Evolutionary conservation across 1,140 invertebrate species (phyloP).

Genomic region (Diploscapter pachys): DNA sequence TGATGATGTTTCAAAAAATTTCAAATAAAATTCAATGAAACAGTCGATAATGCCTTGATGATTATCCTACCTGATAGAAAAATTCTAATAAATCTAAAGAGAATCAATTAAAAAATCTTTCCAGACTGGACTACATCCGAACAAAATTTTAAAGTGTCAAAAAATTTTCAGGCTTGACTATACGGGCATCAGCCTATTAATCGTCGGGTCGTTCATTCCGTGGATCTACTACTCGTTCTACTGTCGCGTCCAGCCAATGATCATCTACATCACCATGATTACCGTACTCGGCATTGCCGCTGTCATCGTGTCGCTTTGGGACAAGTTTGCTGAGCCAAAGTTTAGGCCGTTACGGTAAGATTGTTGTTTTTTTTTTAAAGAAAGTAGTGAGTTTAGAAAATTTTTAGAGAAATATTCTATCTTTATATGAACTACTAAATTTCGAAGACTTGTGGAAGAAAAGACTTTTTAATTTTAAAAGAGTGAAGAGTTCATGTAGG

Average conservation of each 20-base stretch:
- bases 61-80: too few relatives aligned
- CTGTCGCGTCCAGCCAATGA: slow-evolving; percentile 67
- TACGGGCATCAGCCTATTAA: slow-evolving; percentile 93
- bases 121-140: too few relatives aligned
- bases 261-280: slow-evolving; percentile 67
- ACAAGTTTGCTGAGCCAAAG: slow-evolving; percentile 88
- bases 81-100: too few relatives aligned
- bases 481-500: too few relatives aligned
- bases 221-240: slow-evolving; percentile 99
- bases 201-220: slow-evolving; percentile 97
- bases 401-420: slow-evolving; percentile 61
- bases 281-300: slow-evolving; percentile 84
- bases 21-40: too few relatives aligned
- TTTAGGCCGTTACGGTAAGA: slow-evolving; percentile 13
- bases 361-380: background rate
- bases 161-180: slow-evolving; percentile 77
- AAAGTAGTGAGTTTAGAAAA: background rate
- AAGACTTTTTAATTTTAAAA: too few relatives aligned
- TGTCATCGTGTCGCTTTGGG: slow-evolving; percentile 94
- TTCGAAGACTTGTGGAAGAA: background rate
- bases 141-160: too few relatives aligned
- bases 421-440: slow-evolving; percentile 20
- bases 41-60: too few relatives aligned
- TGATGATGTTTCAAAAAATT: too few relatives aligned
- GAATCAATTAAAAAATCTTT: too few relatives aligned